Evolutionary conservation across 2,113 vertebrate genomes (phyloP), one percentile per base, ranked within the genome.

Genomic region (Rhinopomastus cyanomelas): DNA sequence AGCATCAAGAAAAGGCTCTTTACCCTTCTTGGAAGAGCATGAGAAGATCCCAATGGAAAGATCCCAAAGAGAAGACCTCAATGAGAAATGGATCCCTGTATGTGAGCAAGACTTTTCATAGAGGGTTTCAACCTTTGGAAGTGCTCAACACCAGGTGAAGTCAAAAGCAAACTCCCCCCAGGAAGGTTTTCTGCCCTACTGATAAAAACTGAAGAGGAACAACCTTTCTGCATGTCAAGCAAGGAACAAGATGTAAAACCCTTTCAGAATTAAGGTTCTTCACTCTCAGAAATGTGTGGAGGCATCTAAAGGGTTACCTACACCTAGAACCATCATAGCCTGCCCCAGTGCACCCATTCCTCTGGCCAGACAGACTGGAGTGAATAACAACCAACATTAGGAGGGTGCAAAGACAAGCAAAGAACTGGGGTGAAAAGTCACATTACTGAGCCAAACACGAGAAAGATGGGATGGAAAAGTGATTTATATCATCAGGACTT

Each of bases 41-140:
- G 7, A 36, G 18, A 52, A 48, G 59, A n/a, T n/a, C n/a, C n/a
- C n/a, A n/a, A n/a, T n/a, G n/a, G n/a, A n/a, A n/a, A n/a, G n/a
- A n/a, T n/a, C n/a, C n/a, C n/a, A n/a, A n/a, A 42, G 7, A 37
- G 16, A 53, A 48, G 59, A 75, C 19, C 39, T 57, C 39, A 25
- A 42, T 0, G 6, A 39, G 56, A 0, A 60, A 48, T 42, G 71
- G 4, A 2, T 0, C 2, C 7, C 21, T 25, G 19, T 29, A 25
- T 39, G 16, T 4, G 46, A 69, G 17, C 2, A 0, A n/a, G 42
- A 55, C 37, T 26, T n/a, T 21, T 29, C 30, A 16, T 1, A 42
- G 32, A 46, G 19, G 11, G 17, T 0, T 51, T 42, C 7, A 37
- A 42, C 8, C 15, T 20, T 19, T 39, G 27, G 30, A 62, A 67